A percentile compares a stretch with the other conserved stretches of the same genome.
Evolutionary conservation across 2,797 vertebrate genomes (phyloP).

Genomic region (Margarornis squamiger): DNA sequence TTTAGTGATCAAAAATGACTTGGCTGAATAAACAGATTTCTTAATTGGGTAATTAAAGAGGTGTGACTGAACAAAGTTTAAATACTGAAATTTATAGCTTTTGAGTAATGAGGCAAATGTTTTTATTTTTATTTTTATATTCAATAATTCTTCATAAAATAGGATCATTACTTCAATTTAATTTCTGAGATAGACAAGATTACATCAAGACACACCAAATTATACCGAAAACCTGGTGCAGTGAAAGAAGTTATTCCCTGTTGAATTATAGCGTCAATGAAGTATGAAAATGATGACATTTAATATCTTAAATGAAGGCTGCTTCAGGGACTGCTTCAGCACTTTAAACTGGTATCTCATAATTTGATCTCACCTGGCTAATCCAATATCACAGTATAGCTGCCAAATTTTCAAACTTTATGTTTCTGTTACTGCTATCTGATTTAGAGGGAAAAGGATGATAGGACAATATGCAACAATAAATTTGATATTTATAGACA

Average conservation of each 20-base stretch:
- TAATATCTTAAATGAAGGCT: constrained; percentile 52
- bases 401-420: not conserved
- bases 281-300: constrained; percentile 53
- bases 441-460: not conserved
- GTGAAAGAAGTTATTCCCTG: constrained; percentile 19
- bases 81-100: not conserved
- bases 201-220: constrained; percentile 17
- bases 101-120: not conserved
- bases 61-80: not conserved
- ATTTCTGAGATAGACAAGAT: constrained; percentile 13
- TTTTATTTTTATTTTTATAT: not conserved
- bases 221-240: not conserved
- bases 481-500: not conserved
- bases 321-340: constrained; percentile 40
- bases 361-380: constrained; percentile 51
- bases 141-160: not conserved
- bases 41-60: not conserved
- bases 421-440: not conserved
- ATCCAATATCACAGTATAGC: not conserved
- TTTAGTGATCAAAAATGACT: not conserved
- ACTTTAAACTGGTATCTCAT: constrained; percentile 6
- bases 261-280: constrained; percentile 47
- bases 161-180: not conserved
- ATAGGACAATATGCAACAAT: not conserved
- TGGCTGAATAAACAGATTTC: not conserved